These are phyloP conservation scores for Sebastes jordani DNA, from an alignment of 2,797 vertebrate genomes.

Conservation along the genomic window DNA sequence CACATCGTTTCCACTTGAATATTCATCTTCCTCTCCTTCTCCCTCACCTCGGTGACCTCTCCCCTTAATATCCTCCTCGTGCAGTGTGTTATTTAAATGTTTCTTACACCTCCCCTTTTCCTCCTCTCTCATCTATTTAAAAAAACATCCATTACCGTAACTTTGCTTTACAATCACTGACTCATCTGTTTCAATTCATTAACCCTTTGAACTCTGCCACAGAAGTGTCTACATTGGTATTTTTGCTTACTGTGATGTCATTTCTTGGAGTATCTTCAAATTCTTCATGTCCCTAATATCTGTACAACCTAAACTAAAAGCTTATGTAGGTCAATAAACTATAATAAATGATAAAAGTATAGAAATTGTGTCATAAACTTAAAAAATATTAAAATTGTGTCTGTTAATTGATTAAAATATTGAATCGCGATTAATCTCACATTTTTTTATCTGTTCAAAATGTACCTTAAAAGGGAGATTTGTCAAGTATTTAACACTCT, in stretches of 20 bases:
- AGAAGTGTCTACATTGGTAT: too few relatives aligned
- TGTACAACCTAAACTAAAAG: too few relatives aligned
- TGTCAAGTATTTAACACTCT: too few relatives aligned
- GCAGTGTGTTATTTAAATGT: not conserved
- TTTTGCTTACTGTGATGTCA: too few relatives aligned
- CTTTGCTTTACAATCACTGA: not conserved
- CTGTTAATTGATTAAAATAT: too few relatives aligned
- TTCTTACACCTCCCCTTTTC: not conserved
- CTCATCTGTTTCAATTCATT: not conserved
- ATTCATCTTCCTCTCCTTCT: conserved; percentile 6
- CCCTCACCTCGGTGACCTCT: not conserved
- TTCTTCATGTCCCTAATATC: too few relatives aligned
- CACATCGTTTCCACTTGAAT: conserved; percentile 2
- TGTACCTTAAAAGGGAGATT: too few relatives aligned
- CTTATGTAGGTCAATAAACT: too few relatives aligned
- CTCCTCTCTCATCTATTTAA: not conserved
- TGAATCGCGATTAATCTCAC: accelerated
- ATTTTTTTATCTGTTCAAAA: accelerated
- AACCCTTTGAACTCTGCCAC: not conserved
- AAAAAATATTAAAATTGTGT: accelerated
- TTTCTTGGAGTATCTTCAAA: too few relatives aligned
- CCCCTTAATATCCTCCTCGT: not conserved
- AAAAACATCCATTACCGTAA: not conserved
- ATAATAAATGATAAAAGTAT: too few relatives aligned
- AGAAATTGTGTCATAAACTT: too few relatives aligned